phyloP scores from a whole-genome alignment of 2,113 vertebrate species.

The Petrocephalus microphthalmus region DNA sequence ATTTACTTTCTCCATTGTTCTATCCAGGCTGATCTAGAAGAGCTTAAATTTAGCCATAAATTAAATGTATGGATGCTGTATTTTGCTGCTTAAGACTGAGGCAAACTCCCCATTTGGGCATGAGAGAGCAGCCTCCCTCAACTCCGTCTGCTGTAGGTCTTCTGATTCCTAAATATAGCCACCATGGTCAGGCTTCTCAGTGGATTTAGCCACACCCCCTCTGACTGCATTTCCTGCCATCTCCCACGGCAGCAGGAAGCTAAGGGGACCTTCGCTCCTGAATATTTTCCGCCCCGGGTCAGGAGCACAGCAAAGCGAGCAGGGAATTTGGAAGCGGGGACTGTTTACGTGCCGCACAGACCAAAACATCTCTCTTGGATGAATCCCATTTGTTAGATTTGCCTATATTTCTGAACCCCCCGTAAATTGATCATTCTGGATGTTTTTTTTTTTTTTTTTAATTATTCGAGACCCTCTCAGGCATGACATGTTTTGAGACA shows the following conservation, averaged over 20 bases:
- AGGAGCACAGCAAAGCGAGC: background rate
- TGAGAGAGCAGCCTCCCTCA: constrained; percentile 22
- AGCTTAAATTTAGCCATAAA: background rate
- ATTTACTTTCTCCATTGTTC: background rate
- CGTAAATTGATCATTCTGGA: background rate
- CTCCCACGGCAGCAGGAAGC: background rate
- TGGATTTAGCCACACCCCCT: constrained; percentile 22
- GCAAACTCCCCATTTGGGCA: background rate
- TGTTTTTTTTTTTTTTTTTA: background rate
- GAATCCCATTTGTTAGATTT: background rate
- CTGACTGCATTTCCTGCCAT: background rate
- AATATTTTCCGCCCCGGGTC: background rate
- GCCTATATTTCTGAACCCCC: background rate
- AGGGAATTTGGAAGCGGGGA: background rate
- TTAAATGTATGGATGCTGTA: background rate
- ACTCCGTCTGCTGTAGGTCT: constrained; percentile 31
- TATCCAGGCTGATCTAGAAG: background rate
- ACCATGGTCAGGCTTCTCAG: constrained; percentile 35
- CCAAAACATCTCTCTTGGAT: background rate
- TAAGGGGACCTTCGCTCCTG: background rate
- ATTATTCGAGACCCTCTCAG: background rate
- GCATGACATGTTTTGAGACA: background rate
- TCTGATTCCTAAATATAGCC: constrained; percentile 47
- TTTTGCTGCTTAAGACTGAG: background rate
- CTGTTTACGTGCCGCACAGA: background rate